phyloP scores from a whole-genome alignment of 1,140 invertebrate species.

The Ditylenchus dipsaci region DNA sequence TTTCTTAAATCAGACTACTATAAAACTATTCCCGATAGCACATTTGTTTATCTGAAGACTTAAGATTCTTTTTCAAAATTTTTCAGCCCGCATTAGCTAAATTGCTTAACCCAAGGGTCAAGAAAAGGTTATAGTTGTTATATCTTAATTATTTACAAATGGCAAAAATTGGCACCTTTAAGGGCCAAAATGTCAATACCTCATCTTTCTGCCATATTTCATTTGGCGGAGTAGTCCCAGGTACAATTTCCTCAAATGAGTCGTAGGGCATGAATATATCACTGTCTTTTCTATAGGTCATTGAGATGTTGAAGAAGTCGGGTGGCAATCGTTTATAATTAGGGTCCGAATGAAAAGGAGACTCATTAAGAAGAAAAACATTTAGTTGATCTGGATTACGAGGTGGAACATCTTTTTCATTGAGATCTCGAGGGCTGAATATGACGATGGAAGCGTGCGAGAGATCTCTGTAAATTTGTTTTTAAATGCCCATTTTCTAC shows the following conservation, averaged over 20 bases:
- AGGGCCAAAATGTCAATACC: too few relatives aligned
- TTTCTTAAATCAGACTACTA: too few relatives aligned
- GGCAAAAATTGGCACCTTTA: too few relatives aligned
- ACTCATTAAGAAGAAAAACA: background rate
- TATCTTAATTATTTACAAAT: too few relatives aligned
- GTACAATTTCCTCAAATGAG: constrained; percentile 7
- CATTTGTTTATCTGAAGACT: too few relatives aligned
- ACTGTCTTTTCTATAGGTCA: constrained; percentile 19
- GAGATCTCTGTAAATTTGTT: background rate
- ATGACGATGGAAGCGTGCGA: background rate
- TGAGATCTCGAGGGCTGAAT: background rate
- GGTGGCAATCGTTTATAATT: background rate
- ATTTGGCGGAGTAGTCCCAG: background rate
- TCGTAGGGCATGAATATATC: constrained; percentile 19
- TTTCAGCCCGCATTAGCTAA: too few relatives aligned
- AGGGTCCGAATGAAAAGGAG: background rate
- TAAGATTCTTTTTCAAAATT: too few relatives aligned
- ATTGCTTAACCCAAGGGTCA: too few relatives aligned
- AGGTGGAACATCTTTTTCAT: background rate
- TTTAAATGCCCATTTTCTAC: too few relatives aligned
- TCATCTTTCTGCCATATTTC: constrained; percentile 24
- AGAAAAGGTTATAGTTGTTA: too few relatives aligned
- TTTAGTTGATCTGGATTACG: background rate
- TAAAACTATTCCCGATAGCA: too few relatives aligned
- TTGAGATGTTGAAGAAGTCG: constrained; percentile 19